Evolutionary conservation across 2,888 invertebrate species (phyloP).

Genomic region (Rotaria socialis): DNA sequence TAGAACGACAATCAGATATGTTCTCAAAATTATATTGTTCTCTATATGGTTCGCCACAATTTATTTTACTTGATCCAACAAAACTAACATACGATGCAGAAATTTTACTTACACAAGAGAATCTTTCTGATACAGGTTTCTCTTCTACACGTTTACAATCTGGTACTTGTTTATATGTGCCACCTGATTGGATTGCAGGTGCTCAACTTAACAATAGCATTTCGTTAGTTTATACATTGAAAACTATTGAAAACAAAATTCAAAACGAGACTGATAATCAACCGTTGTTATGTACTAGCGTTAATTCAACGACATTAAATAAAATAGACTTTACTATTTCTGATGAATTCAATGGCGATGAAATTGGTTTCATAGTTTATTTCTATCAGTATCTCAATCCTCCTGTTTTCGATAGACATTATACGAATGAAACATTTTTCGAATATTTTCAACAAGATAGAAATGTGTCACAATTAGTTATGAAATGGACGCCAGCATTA

Average conservation of each 20-base stretch:
- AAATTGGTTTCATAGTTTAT: conserved; percentile 6
- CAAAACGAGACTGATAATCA: neutral
- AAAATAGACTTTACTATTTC: neutral
- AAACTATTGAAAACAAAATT: neutral
- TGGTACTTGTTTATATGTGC: neutral
- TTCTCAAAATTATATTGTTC: conserved; percentile 1
- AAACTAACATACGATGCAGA: neutral
- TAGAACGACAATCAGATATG: neutral
- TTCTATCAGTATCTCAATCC: conserved; percentile 29
- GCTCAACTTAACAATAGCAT: conserved; percentile 6
- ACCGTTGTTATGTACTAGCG: neutral
- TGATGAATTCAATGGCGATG: neutral
- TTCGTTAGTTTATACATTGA: neutral
- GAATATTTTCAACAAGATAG: neutral
- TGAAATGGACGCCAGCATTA: conserved; percentile 15
- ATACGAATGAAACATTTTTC: neutral
- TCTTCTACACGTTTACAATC: neutral
- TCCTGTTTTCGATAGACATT: neutral
- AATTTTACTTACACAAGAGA: neutral
- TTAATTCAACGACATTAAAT: neutral
- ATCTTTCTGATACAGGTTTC: neutral
- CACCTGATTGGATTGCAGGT: neutral
- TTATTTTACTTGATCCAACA: neutral
- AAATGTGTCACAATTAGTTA: neutral
- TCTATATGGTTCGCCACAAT: neutral